Evolutionary conservation across 2,113 vertebrate species (phyloP), one percentile per base, ranked within the genome.

Genomic region (Litocranius walleri): DNA sequence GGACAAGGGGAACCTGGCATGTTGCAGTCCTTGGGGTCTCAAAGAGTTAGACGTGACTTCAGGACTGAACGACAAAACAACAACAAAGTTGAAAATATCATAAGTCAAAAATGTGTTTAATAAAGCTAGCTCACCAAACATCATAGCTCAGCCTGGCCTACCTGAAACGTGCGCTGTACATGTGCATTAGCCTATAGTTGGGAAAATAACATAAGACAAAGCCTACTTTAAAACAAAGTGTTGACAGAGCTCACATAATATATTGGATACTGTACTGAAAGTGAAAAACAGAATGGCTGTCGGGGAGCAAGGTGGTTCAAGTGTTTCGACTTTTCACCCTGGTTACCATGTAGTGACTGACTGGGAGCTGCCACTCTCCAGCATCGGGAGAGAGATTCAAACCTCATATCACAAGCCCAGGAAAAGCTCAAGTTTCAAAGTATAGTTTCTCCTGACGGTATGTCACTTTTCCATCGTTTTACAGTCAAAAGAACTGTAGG

Each of bases 131-230:
- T 19, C 30, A 33, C 80, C 17, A 15, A 83, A 36, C 81, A 25
- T 15, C 52, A 56, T 36, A 56, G 3, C 21, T 56, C 21, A 56
- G 81, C 12, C 21, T 36, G 33, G 50, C 50, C 81, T 36, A 27
- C 12, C 21, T 56, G 81, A 83, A 54, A 83, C 0, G 2, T 0
- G 0, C 1, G 1, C 33, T 3, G 21, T 83, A 36, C 50, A 56
- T 3, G 6, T 83, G 14, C 50, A 25, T 54, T 14, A 36, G 33
- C 30, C 6, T 36, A 25, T 12, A 54, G 50, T 56, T 83, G 11
- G 33, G 33, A 1, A 54, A 56, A 36, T 56, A 33, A 83, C 21
- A 52, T 25, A 83, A 56, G 33, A 36, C 33, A 83, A 83, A 83
- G 33, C 21, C 21, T 83, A 7, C 36, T 83, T 83, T 83, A 83